Evolutionary conservation across 1,140 invertebrate genomes (phyloP), one percentile per base, ranked within the genome.

Genomic region (Lepidurus couesii): DNA sequence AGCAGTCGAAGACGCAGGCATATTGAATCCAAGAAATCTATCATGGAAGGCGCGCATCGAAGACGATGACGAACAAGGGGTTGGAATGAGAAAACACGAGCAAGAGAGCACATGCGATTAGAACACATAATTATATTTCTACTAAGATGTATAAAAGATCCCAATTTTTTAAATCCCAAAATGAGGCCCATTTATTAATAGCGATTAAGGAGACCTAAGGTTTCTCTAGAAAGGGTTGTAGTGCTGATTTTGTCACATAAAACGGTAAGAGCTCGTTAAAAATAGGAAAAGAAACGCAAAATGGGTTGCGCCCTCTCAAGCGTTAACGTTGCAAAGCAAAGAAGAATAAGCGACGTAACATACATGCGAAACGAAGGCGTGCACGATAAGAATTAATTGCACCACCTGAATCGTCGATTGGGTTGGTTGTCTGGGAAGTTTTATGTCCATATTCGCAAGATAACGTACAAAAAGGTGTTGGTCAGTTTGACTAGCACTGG

Each of bases 1-100:
- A 81, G 90, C 88, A 82, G 88, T 88, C 82, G 88, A 89, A 82
- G 89, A 89, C 81, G 89, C 87, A 81, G 90, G 90, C 90, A 90
- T 90, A 85, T 86, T 89, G 84, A 86, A 88, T 84, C 84, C 86
- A 87, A 87, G 88, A 44, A 81, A 80, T 79, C 81, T 73, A 74
- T 43, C 26, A 73, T 42, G 47, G 21, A 76, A 76, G 26, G 53
- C 53, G 53, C 53, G 53, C 53, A 65, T 75, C 1, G 42, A 75
- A 75, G 42, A 73, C 16, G 16, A n/a, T 73, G 42, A 75, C 44
- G 42, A 43, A 42, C n/a, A 78, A 74, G 73, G 45, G n/a, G 16
- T 13, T 26, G 16, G n/a, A 44, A 34, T 73, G 45, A 75, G 45
- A 79, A 75, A 79, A 44, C 44, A 76, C 47, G 6, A 42, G 34